Evolutionary conservation across 2,113 vertebrate genomes (phyloP).

Genomic region (Dromas ardeola): DNA sequence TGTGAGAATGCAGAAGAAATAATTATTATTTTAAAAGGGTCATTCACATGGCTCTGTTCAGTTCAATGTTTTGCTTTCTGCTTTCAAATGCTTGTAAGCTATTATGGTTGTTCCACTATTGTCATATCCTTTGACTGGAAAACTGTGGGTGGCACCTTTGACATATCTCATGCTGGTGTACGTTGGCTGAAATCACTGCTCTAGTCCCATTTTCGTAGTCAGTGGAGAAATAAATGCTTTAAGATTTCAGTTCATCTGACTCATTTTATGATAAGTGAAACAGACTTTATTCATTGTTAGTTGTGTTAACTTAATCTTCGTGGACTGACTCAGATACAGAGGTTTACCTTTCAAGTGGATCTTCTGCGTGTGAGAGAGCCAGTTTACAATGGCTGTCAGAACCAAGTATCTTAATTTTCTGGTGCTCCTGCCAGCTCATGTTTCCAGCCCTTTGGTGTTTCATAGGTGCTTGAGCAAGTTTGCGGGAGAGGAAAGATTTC

Average conservation of each 20-base stretch:
- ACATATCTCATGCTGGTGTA: neutral
- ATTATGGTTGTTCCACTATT: neutral
- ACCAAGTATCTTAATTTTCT: neutral
- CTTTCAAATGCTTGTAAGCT: neutral
- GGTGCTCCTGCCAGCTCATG: neutral
- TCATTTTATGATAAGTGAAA: slow-evolving; percentile 3
- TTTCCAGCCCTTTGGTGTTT: neutral
- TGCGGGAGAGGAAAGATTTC: neutral
- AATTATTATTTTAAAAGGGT: neutral
- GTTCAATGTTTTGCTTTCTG: neutral
- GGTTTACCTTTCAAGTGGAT: neutral
- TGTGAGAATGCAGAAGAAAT: neutral
- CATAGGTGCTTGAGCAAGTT: neutral
- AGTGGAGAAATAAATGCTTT: neutral
- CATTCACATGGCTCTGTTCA: neutral
- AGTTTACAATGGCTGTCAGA: neutral
- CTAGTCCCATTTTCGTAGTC: neutral
- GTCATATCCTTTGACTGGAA: neutral
- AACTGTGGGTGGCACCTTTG: neutral
- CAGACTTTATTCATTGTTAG: neutral
- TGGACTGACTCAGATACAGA: neutral
- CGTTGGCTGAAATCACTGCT: neutral
- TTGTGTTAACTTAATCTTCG: neutral
- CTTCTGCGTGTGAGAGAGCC: neutral
- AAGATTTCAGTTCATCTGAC: neutral